Evolutionary conservation across 2,888 invertebrate genomes (phyloP), one percentile per base, ranked within the genome.

Genomic region (Plutella xylostella): DNA sequence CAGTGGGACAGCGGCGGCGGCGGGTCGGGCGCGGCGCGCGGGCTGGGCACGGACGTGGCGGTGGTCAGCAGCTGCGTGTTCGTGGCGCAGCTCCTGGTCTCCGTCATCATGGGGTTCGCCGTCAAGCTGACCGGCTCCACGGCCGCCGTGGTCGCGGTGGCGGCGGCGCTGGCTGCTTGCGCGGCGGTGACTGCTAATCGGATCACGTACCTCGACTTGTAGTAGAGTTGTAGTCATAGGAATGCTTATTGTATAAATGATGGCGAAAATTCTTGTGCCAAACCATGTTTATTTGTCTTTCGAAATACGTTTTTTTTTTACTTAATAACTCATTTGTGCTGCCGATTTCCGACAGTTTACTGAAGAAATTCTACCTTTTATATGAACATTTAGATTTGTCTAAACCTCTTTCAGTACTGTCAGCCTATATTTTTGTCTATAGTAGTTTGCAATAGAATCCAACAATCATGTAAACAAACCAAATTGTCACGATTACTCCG

Each of bases 51-150:
- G 0, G 97, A 98, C 68, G 90, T 98, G 0, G 97, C 97, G 1
- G 90, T 97, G 43, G 93, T 98, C 30, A 94, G 96, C 63, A 94
- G 94, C 64, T 97, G 97, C 92, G 97, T 96, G 3, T 98, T 98
- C 70, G 86, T 97, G 51, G 97, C 97, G 1, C 98, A 98, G 73
- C 94, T 97, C 61, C 85, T 94, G 30, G 86, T 98, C 11, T 97
- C 97, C 0, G 85, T 94, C 56, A 90, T 91, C 58, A 91, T 96
- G 88, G 96, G 96, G 0, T 87, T 90, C 20, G 91, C 97, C 42
- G 92, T 97, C 7, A 88, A 88, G 48, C 71, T 88, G 4, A 88
- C 90, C 1, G 93, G 94, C 33, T 93, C 94, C 42, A 97, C 97
- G 0, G 93, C 94, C 0, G 93, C 94, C 0, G 94, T 97, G 34